Evolutionary conservation across 1,140 invertebrate species (phyloP), one percentile per base, ranked within the genome.

Genomic region (Aphelinus atriplicis): DNA sequence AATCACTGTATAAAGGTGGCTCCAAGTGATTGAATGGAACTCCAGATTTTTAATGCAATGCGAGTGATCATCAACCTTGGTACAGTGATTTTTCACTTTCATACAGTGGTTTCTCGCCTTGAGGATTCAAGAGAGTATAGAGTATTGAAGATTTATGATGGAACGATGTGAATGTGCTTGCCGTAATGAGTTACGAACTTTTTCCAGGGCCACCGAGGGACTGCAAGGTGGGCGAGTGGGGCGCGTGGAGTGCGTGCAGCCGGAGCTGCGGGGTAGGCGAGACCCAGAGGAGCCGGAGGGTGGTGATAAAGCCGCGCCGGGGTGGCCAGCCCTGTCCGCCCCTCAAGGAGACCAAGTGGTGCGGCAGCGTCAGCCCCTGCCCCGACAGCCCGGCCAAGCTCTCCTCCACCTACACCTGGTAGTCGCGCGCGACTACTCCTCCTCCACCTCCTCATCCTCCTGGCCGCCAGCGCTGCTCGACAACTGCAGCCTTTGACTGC

Each of bases 241-340:
- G 93, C 2, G 90, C 92, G 73, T 97, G 95, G 95, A 93, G 93
- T 77, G 86, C 91, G 10, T 97, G 95, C 87, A 94, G 93, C 84
- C 93, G 93, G 80, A 92, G 93, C 55, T 96, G 95, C 84, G 95
- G 95, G 60, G 95, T 96, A 55, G 96, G 95, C 10, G 95, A 96
- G 84, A 94, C 94, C 85, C 90, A 92, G 81, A 91, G 95, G 76
- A 92, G 91, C 72, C 90, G 95, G 75, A 91, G 92, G 77, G 91
- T 97, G 43, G 85, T 93, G 67, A 91, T 93, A 81, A 93, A 93
- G 78, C 91, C 93, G 26, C 90, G 94, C 56, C 88, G 94, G 9
- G 94, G 94, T 9, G 95, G 95, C 2, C 87, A 90, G 46, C 88
- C 91, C 7, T 97, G 96, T 88, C 95, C 95, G 26, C 92, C 94